Conservation (phyloP, 92 coral and sea anemone species). For the Parazoanthus atlanticus region DNA sequence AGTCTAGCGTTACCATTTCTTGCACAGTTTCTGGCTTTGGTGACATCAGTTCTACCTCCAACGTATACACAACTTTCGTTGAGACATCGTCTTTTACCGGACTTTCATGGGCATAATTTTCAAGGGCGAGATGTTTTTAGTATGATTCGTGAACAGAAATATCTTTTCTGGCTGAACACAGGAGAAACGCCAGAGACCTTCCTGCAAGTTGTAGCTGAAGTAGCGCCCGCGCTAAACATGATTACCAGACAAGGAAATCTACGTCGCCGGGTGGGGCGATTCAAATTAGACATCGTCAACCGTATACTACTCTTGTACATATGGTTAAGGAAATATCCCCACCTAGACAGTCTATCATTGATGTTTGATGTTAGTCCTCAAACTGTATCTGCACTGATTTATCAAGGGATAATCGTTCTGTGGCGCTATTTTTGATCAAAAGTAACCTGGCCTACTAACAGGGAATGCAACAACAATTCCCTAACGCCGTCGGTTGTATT, state of each 20-base stretch:
- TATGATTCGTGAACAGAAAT: conserved; percentile 39
- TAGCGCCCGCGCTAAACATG: conserved; percentile 20
- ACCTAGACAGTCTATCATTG: conserved; percentile 47
- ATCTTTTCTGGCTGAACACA: conserved; percentile 29
- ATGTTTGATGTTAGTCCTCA: conserved; percentile 52
- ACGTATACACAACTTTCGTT: neutral
- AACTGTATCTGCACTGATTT: conserved; percentile 17
- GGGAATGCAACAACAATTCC: conserved; percentile 29
- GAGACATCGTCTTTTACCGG: neutral
- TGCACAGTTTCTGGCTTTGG: conserved; percentile 9
- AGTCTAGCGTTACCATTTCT: conserved; percentile 7
- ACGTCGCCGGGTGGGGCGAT: conserved; percentile 24
- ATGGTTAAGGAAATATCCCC: conserved; percentile 53
- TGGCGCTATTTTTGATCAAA: conserved; percentile 6
- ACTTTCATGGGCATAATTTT: conserved; percentile 23
- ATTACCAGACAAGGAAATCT: conserved; percentile 36
- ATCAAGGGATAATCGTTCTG: conserved; percentile 31
- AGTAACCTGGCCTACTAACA: conserved; percentile 31
- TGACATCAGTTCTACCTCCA: conserved; percentile 11
- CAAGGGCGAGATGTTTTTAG: conserved; percentile 40
- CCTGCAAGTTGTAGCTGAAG: conserved; percentile 5
- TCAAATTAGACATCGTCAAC: conserved; percentile 14
- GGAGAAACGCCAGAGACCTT: conserved; percentile 42
- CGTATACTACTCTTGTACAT: conserved; percentile 24
- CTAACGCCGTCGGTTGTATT: conserved; percentile 8